Evolutionary conservation across 2,888 invertebrate species (phyloP).

Genomic region (Cataglyphis albicans): DNA sequence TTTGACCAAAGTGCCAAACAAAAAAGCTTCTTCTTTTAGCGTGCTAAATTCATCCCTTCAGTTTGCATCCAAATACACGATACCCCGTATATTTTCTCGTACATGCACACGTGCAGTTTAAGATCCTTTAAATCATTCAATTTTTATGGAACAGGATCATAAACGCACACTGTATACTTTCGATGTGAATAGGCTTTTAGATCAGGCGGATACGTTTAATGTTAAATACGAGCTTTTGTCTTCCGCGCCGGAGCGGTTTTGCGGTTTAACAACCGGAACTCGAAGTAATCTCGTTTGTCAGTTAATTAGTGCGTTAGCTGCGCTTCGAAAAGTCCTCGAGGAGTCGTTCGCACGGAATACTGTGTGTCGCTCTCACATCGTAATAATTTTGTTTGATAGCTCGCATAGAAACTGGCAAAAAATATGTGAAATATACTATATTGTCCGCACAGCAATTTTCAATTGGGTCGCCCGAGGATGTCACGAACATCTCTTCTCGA

Average conservation of each 20-base stretch:
- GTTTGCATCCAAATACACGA: too few relatives aligned
- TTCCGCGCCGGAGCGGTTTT: constrained; percentile 45
- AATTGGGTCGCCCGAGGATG: constrained; percentile 30
- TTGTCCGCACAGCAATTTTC: constrained; percentile 45
- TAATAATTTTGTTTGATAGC: constrained; percentile 52
- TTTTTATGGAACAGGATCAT: background rate
- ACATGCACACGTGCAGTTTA: background rate
- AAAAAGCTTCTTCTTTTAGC: too few relatives aligned
- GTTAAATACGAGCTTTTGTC: constrained; percentile 53
- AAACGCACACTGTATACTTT: background rate
- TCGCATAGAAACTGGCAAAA: constrained; percentile 42
- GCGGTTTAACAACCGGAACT: constrained; percentile 79
- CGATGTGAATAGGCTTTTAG: background rate
- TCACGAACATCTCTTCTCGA: constrained; percentile 34
- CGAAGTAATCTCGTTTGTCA: constrained; percentile 73
- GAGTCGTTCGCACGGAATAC: constrained; percentile 43
- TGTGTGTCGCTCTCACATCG: constrained; percentile 28
- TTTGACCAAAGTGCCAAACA: too few relatives aligned
- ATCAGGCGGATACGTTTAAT: background rate
- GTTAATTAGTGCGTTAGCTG: constrained; percentile 72
- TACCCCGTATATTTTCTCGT: too few relatives aligned
- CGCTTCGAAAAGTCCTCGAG: constrained; percentile 64
- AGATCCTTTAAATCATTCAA: background rate
- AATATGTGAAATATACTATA: constrained; percentile 50
- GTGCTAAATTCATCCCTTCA: too few relatives aligned